phyloP scores from a whole-genome alignment of 2,113 vertebrate genomes.

The Sorex araneus region DNA sequence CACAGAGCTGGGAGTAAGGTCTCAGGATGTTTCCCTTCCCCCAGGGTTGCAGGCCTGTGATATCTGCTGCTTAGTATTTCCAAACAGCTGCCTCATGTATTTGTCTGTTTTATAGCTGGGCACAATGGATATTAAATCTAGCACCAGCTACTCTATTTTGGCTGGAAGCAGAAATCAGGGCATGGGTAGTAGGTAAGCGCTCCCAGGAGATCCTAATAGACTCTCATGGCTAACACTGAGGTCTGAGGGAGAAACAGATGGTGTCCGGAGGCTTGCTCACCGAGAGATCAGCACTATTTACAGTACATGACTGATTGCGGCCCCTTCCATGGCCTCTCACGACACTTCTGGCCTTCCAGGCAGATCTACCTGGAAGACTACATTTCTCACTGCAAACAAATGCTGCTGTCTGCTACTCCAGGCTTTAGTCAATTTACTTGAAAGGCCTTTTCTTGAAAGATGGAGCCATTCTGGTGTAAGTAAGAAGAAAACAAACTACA shows the following conservation, averaged over 20 bases:
- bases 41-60: background rate
- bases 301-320: background rate
- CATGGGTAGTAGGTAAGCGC: background rate
- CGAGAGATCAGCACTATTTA: background rate
- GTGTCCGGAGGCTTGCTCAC: background rate
- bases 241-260: background rate
- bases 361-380: background rate
- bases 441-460: background rate
- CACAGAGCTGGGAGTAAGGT: too few relatives aligned
- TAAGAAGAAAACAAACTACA: background rate
- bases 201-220: background rate
- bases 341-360: conserved; percentile 30
- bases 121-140: rapidly evolving
- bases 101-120: background rate
- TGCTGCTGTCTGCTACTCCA: background rate
- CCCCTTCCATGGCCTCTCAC: background rate
- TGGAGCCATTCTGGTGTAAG: background rate
- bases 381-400: conserved; percentile 4
- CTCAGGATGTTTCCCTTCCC: background rate
- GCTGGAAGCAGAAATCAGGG: background rate
- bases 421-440: background rate
- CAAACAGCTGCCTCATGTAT: background rate
- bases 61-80: background rate
- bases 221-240: background rate
- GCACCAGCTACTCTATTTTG: background rate